phyloP scores from a whole-genome alignment of 2,888 invertebrate species.

The Orthonevra nobilis region DNA sequence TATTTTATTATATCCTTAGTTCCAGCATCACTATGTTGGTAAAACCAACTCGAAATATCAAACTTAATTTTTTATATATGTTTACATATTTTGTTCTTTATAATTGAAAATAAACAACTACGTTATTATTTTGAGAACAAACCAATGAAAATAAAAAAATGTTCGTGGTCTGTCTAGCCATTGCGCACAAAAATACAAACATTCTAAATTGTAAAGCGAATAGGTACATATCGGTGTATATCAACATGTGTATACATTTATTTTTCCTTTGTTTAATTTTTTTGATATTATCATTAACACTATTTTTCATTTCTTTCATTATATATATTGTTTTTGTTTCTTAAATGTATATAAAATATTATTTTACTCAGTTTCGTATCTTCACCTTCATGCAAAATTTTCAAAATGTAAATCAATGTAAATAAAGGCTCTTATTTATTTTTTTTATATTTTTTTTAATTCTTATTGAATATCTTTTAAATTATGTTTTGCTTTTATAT shows the following conservation, averaged over 20 bases:
- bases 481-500: conserved; percentile 65
- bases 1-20: conserved; percentile 17
- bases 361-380: conserved; percentile 67
- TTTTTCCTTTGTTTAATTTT: conserved; percentile 16
- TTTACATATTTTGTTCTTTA: too few species aligned
- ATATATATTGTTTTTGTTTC: conserved; percentile 21
- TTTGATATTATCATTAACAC: conserved; percentile 40
- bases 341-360: conserved; percentile 70
- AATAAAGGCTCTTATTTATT: conserved; percentile 78
- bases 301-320: conserved; percentile 17
- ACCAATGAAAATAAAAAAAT: conserved; percentile 19
- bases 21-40: conserved; percentile 35
- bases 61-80: conserved; percentile 35
- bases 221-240: conserved; percentile 70
- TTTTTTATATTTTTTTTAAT: conserved; percentile 57
- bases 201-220: conserved; percentile 67
- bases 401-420: conserved; percentile 73
- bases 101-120: too few species aligned
- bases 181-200: conserved; percentile 63
- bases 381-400: conserved; percentile 66
- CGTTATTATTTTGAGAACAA: conserved; percentile 4
- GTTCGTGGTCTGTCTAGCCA: conserved; percentile 49
- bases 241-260: conserved; percentile 65
- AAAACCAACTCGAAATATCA: conserved; percentile 38
- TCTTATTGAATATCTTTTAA: conserved; percentile 50